These are phyloP conservation scores for Mobula birostris DNA, from an alignment of 2,113 vertebrate species.

Conservation along the genomic window DNA sequence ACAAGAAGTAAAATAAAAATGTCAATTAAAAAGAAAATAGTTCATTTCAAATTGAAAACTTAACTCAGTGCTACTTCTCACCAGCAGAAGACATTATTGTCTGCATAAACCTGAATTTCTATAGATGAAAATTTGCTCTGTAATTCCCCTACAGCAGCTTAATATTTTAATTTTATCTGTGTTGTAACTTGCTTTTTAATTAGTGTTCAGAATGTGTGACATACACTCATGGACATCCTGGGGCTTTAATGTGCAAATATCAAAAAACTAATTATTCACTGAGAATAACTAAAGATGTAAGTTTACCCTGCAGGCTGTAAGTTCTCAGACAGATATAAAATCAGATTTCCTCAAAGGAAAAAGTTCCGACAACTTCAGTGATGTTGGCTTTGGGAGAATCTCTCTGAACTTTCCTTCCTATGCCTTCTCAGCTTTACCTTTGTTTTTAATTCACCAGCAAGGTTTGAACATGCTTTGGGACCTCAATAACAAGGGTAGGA, in stretches of 20 bases:
- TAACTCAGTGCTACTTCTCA: not conserved
- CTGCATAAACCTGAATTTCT: not conserved
- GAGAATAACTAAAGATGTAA: not conserved
- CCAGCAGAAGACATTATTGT: not conserved
- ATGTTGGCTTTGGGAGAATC: conserved; percentile 1
- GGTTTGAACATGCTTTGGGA: not conserved
- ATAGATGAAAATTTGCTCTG: not conserved
- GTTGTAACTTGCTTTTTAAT: conserved; percentile 28
- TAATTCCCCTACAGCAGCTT: not conserved
- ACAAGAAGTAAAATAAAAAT: not conserved
- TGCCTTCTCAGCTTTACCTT: not conserved
- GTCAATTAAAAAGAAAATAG: not conserved
- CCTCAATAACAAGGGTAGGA: not conserved
- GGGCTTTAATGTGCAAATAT: conserved; percentile 6
- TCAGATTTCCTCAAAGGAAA: not conserved
- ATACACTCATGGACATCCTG: not conserved
- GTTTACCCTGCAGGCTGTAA: not conserved
- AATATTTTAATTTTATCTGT: not conserved
- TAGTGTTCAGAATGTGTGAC: not conserved
- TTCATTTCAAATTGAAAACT: not conserved
- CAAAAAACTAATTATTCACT: conserved; percentile 1
- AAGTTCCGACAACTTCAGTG: not conserved
- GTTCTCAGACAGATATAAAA: not conserved
- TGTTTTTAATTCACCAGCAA: not conserved
- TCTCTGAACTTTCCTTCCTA: not conserved